Conservation (phyloP, 2,113 vertebrate species). For the Etheostoma cragini region DNA sequence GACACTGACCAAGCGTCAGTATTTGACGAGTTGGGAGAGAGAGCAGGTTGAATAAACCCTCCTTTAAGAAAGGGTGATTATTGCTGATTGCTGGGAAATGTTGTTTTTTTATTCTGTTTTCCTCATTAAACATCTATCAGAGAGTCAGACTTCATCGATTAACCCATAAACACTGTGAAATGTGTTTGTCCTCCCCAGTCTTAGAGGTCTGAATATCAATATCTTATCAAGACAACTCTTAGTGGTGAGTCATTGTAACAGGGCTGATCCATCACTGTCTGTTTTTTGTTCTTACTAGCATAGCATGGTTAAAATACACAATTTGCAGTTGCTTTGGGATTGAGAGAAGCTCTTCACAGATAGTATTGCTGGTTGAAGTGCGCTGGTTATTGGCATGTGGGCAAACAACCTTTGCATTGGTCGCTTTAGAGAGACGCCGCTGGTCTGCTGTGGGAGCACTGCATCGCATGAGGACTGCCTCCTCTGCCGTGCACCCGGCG, state of each 20-base stretch:
- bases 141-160: background rate
- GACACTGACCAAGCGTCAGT: no score
- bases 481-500: slow-evolving; percentile 14
- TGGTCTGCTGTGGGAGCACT: slow-evolving; percentile 17
- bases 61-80: background rate
- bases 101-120: background rate
- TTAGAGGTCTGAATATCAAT: background rate
- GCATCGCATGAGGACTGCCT: slow-evolving; percentile 24
- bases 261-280: background rate
- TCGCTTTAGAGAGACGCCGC: slow-evolving; percentile 35
- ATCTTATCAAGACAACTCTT: background rate
- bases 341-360: slow-evolving; percentile 68
- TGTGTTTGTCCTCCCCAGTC: background rate
- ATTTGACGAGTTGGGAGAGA: no score
- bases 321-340: slow-evolving; percentile 35
- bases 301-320: slow-evolving; percentile 28
- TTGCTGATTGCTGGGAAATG: background rate
- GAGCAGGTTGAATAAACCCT: no score
- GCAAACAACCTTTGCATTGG: slow-evolving; percentile 56
- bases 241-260: background rate
- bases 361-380: slow-evolving; percentile 62
- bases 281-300: background rate
- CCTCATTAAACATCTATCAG: background rate
- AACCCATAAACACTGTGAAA: background rate
- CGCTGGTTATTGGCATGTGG: slow-evolving; percentile 71